Evolutionary conservation across 2,113 vertebrate genomes (phyloP), one percentile per base, ranked within the genome.

Genomic region (Podilymbus podiceps): DNA sequence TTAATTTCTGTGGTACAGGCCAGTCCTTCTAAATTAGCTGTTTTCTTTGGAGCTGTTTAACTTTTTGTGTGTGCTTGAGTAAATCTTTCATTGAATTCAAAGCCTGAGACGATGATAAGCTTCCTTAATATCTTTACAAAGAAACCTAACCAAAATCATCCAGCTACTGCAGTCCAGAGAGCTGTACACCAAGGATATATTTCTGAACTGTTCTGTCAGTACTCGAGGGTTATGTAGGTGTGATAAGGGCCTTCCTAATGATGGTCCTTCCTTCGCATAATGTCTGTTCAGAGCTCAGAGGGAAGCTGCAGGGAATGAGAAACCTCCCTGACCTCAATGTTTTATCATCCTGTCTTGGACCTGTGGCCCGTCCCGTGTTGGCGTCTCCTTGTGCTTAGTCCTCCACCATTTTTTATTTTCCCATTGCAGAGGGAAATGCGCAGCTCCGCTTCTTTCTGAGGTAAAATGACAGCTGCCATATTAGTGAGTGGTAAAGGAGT

Each of bases 361-460:
- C 12, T 3, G 2, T 90, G 71, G 12, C 11, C 8, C 81, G 4
- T 60, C 11, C 44, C 0, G 0, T 8, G 35, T 5, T 0, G 5
- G 28, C 11, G 78, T 24, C 52, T 64, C 3, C 18, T 47, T 1
- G 1, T 56, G 16, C 6, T 14, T 79, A 38, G 8, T 69, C 46
- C 18, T 49, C 33, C 11, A 35, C 6, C 14, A 8, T 1, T 1
- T 38, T 53, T 30, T 24, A n/a, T 60, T 62, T 72, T 74, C 15
- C 40, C 11, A 14, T 33, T 44, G 35, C 19, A 46, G 1, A 8
- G 23, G 23, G 3, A 72, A 84, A 50, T 44, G 49, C n/a, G 25
- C 12, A 75, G 15, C 27, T 89, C 53, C 58, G 9, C 14, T 85
- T 71, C 17, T 72, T 47, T 46, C 63, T 84, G 35, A 30, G 15